A percentile compares a stretch with the other conserved stretches of the same genome.
Evolutionary conservation across 2,888 invertebrate genomes (phyloP).

Genomic region (Fragum fragum): DNA sequence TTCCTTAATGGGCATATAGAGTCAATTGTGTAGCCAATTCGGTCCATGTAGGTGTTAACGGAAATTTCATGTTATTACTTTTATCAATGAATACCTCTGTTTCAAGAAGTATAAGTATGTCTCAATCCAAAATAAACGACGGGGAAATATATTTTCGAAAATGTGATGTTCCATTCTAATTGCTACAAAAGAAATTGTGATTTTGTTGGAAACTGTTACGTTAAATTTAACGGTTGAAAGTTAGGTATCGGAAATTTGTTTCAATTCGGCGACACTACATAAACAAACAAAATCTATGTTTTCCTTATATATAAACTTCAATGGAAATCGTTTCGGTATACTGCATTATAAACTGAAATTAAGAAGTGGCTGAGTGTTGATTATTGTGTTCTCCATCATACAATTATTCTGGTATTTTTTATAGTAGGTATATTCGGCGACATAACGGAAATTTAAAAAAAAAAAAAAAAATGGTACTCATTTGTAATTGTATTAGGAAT

Average conservation of each 20-base stretch:
- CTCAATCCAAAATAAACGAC: background rate
- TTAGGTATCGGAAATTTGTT: slow-evolving; percentile 9
- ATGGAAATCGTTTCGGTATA: background rate
- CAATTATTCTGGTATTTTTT: no score
- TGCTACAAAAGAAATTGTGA: background rate
- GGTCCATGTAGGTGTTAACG: background rate
- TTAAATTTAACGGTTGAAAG: background rate
- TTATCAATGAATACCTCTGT: no score
- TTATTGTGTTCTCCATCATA: no score
- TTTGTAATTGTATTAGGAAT: background rate
- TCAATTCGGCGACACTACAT: background rate
- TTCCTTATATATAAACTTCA: background rate
- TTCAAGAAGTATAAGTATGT: background rate
- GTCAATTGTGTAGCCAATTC: background rate
- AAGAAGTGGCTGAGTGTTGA: no score
- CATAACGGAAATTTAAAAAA: background rate
- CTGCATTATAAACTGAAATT: background rate
- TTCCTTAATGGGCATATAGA: background rate
- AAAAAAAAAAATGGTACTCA: background rate
- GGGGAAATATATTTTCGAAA: no score
- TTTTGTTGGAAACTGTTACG: background rate
- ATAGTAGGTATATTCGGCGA: no score
- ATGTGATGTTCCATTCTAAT: background rate
- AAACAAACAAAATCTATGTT: no score
- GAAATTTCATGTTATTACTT: slow-evolving; percentile 1